Evolutionary conservation across 2,888 invertebrate species (phyloP).

Genomic region (Galerucella nymphaeae): DNA sequence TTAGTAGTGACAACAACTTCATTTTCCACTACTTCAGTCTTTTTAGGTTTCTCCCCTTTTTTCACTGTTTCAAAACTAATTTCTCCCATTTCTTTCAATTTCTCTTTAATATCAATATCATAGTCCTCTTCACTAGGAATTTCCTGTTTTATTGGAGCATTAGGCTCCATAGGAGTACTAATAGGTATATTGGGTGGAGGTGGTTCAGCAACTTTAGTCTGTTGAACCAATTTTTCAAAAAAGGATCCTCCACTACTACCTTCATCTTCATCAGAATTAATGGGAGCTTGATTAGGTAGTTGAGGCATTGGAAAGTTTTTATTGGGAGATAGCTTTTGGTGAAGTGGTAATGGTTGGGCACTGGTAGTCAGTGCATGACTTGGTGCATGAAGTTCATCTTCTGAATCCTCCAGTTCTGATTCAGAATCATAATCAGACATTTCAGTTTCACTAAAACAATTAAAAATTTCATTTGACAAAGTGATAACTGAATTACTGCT

Average conservation of each 20-base stretch:
- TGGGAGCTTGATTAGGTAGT: constrained; percentile 21
- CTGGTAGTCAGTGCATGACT: constrained; percentile 53
- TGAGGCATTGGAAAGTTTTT: constrained; percentile 30
- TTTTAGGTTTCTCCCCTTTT: constrained; percentile 63
- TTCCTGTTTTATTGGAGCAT: constrained; percentile 27
- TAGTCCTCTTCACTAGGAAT: constrained; percentile 58
- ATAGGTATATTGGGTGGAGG: constrained; percentile 35
- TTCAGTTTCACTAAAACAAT: constrained; percentile 58
- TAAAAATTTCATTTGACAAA: background rate
- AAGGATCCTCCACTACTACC: constrained; percentile 62
- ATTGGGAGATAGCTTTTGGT: constrained; percentile 43
- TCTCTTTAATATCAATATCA: constrained; percentile 72
- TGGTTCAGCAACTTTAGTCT: constrained; percentile 48
- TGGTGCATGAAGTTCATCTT: constrained; percentile 62
- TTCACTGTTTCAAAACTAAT: constrained; percentile 65
- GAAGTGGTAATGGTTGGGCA: constrained; percentile 34
- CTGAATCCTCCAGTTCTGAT: constrained; percentile 61
- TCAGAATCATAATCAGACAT: constrained; percentile 62
- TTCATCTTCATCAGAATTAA: constrained; percentile 55
- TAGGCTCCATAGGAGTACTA: constrained; percentile 30
- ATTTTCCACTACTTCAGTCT: constrained; percentile 70
- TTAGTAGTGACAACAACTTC: constrained; percentile 82
- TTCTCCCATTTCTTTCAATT: constrained; percentile 73
- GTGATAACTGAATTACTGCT: too few relatives aligned
- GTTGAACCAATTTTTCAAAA: constrained; percentile 60